Percentiles rank a stretch among this genome's conserved stretches.
Evolutionary conservation across 2,113 vertebrate genomes (phyloP).

Genomic region (Osmerus eperlanus): DNA sequence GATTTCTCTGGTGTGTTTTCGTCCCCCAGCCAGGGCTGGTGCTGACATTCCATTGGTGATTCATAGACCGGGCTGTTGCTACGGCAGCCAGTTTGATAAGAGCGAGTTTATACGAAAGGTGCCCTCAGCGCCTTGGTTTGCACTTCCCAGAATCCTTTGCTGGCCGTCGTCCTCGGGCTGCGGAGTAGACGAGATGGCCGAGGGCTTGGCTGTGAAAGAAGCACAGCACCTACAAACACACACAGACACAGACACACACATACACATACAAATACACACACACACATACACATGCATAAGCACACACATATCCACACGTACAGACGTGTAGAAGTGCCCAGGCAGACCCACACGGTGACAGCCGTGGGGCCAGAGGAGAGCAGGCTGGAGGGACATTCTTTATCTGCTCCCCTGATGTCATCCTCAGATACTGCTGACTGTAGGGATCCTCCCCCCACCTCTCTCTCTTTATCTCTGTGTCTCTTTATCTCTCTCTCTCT

Average conservation of each 20-base stretch:
- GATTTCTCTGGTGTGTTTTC: constrained; percentile 30
- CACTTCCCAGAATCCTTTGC: background rate
- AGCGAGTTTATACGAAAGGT: constrained; percentile 29
- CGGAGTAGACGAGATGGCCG: background rate
- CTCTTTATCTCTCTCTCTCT: background rate
- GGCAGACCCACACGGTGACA: background rate
- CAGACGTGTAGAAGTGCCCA: background rate
- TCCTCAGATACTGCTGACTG: background rate
- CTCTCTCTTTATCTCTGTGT: background rate
- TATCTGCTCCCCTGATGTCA: background rate
- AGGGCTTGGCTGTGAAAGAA: background rate
- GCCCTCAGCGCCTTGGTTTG: constrained; percentile 32
- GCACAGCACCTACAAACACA: background rate
- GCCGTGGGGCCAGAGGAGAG: background rate
- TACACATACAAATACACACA: background rate
- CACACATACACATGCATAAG: background rate
- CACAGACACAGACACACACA: background rate
- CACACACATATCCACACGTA: background rate
- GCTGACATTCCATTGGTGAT: constrained; percentile 57
- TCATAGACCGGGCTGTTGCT: constrained; percentile 24
- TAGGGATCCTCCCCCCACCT: background rate
- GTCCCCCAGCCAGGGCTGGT: constrained; percentile 27
- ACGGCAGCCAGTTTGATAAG: constrained; percentile 36
- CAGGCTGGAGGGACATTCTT: background rate
- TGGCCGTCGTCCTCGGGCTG: background rate